phyloP scores from a whole-genome alignment of 1,140 invertebrate genomes.

The Diprion similis region DNA sequence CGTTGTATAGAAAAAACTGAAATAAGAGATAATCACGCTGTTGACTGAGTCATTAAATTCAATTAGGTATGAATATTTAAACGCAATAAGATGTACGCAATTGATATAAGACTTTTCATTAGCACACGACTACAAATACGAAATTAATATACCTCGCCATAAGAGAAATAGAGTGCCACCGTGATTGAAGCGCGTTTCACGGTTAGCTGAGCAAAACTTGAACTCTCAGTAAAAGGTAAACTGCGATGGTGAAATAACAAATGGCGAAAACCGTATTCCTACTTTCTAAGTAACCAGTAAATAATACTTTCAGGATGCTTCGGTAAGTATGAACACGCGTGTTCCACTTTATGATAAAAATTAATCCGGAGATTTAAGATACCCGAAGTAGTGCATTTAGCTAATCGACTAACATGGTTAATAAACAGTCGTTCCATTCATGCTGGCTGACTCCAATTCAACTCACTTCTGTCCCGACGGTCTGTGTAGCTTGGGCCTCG shows the following conservation, averaged over 20 bases:
- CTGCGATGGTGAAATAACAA: too few relatives aligned
- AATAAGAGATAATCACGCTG: neutral
- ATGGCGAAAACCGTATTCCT: too few relatives aligned
- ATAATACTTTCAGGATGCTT: neutral
- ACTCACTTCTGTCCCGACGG: neutral
- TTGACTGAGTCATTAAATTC: neutral
- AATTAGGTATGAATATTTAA: conserved; percentile 2
- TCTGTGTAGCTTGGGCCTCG: neutral
- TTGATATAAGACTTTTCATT: neutral
- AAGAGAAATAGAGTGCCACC: neutral
- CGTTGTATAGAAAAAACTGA: neutral
- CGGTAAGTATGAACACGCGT: neutral
- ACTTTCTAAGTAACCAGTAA: neutral
- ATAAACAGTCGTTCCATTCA: neutral
- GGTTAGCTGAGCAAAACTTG: neutral
- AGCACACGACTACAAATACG: neutral
- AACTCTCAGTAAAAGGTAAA: too few relatives aligned
- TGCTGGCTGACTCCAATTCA: neutral
- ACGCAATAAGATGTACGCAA: neutral
- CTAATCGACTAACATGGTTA: neutral
- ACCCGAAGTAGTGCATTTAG: neutral
- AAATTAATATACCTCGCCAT: neutral
- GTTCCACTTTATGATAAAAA: neutral
- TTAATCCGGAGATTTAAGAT: neutral
- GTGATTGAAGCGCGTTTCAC: neutral